Evolutionary conservation across 2,888 invertebrate species (phyloP), one percentile per base, ranked within the genome.

Genomic region (Rhingia rostrata): DNA sequence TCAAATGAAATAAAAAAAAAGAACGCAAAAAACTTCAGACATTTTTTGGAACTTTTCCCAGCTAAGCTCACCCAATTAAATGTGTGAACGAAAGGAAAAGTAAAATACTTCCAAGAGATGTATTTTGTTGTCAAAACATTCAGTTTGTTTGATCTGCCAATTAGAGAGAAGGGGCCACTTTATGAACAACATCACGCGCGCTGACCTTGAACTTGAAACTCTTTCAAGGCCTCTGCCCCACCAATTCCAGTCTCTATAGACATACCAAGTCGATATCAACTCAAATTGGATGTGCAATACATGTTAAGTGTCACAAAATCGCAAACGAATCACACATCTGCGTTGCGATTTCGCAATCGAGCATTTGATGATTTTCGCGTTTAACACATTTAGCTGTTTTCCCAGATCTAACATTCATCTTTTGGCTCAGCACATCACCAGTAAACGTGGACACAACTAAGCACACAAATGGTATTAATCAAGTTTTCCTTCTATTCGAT

Each of bases 121-220:
- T 30, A 4, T 32, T 33, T 39, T 9, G 9, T 3, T 32, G 32
- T n/a, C 7, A 70, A 70, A 43, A 58, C 39, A 39, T 22, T 49
- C 35, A 37, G 9, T 10, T 51, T 70, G 43, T 66, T 79, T 74
- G 39, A 45, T 43, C 30, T 54, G 43, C 54, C 74, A 67, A 67
- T 74, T 67, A 74, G 74, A 60, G 69, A 49, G 58, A 74, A 67
- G 53, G 37, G 41, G 53, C 9, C 33, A 6, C 9, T 12, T 7
- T 9, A 37, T 6, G 9, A 9, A 12, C 4, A 41, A 49, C 30
- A 41, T 35, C 32, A 47, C 60, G 14, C 60, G 14, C 49, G 41
- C 14, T 39, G 73, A 73, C 72, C 82, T 73, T 83, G 78, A 83
- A 83, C 82, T 83, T 83, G 82, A 61, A 72, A 47, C 37, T 58